Evolutionary conservation across 2,888 invertebrate genomes (phyloP), one percentile per base, ranked within the genome.

Genomic region (Steromphala cineraria): DNA sequence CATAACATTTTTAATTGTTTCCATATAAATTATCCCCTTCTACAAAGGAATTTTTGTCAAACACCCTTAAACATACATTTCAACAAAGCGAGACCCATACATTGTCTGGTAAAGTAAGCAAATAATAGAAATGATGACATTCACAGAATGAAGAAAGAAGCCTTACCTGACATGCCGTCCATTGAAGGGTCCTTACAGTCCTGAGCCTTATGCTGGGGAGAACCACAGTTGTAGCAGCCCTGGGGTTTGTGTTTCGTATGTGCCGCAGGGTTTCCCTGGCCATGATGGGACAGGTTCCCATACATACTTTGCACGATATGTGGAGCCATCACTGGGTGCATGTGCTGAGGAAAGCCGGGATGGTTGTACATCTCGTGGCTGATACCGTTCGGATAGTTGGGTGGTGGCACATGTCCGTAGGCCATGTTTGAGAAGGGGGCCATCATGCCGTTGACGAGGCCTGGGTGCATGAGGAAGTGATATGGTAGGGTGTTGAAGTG

Each of bases 191-290:
- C 97, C 91, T 96, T 96, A 93, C 98, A 98, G 88, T 98, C 98
- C 89, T 95, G 95, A 31, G 97, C 97, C 77, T 95, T 95, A 93
- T 98, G 98, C 78, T 95, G 96, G 80, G 95, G 95, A 79, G 96
- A 96, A 83, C 98, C 98, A 94, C 98, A 98, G 93, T 98, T 98
- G 94, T 96, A 98, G 94, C 98, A 98, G 67, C 97, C 86, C 55
- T 76, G 76, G n/a, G 28, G 24, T 55, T 55, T 53, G 53, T 55
- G 76, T 55, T 76, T 62, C n/a, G 52, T 62, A 4, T 53, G 53
- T 24, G 53, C 36, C 10, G 77, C 24, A 56, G 75, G 81, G 67
- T 80, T 82, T 81, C 74, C 81, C 78, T 81, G 85, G 24, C 81
- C 79, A 28, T 77, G 75, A 24, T 79, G 78, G 56, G 81, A 81